Conservation (phyloP, 2,113 vertebrate species). For the Hydrochoerus hydrochaeris region DNA sequence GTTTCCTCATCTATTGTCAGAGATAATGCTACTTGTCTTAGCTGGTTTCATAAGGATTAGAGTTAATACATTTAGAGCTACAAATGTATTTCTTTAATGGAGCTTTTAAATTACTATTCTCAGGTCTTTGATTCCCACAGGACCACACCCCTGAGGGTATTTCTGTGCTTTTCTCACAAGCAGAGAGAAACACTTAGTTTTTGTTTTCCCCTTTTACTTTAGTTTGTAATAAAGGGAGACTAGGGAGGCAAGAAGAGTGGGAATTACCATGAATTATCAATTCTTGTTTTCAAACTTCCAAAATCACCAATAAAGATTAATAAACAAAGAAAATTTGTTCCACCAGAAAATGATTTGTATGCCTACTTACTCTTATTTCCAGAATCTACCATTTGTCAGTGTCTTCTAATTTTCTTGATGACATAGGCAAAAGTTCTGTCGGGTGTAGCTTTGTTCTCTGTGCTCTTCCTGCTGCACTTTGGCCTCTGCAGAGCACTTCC, state of each 20-base stretch:
- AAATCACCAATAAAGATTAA: not conserved
- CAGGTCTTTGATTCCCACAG: not conserved
- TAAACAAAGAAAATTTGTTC: not conserved
- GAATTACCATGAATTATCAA: not conserved
- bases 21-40: not conserved
- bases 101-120: constrained; percentile 21
- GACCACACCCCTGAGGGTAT: not conserved
- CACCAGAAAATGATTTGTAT: not conserved
- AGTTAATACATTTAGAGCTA: constrained; percentile 39
- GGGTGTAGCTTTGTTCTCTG: not conserved
- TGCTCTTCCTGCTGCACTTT: not conserved
- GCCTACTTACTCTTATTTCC: not conserved
- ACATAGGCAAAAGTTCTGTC: not conserved
- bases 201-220: constrained; percentile 43
- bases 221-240: constrained; percentile 13
- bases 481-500: not conserved
- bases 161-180: constrained; percentile 49
- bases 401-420: not conserved
- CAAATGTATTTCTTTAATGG: constrained; percentile 2
- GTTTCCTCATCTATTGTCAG: not conserved
- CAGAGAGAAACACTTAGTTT: constrained; percentile 27
- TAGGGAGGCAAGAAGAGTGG: not conserved
- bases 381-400: not conserved
- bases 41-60: not conserved
- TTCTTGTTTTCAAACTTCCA: not conserved